Percentiles rank a stretch among this genome's conserved stretches.
Conservation (phyloP, 2,113 vertebrate genomes). For the Gavialis gangeticus region DNA sequence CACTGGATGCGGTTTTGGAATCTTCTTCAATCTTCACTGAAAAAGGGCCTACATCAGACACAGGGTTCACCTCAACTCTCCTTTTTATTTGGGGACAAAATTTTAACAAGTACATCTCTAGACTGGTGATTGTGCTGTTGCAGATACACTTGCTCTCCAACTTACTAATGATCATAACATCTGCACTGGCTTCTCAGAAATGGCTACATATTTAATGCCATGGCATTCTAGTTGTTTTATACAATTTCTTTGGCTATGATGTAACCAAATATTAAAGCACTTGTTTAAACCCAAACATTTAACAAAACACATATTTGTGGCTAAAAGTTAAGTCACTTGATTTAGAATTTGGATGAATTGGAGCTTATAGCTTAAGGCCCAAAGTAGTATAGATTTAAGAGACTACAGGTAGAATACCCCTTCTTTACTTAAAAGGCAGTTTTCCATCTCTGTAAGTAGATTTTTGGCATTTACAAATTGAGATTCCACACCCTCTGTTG, state of each 20-base stretch:
- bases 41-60: slow-evolving; percentile 21
- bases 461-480: too few relatives aligned
- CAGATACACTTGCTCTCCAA: neutral
- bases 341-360: neutral
- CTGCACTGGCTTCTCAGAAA: neutral
- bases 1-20: neutral
- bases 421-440: too few relatives aligned
- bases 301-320: neutral
- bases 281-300: neutral
- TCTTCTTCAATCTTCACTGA: neutral
- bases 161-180: neutral
- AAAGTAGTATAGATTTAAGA: too few relatives aligned
- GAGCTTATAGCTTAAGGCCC: neutral
- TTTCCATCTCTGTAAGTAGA: too few relatives aligned
- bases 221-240: neutral
- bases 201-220: neutral
- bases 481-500: too few relatives aligned
- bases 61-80: neutral
- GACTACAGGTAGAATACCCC: too few relatives aligned
- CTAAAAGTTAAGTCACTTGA: neutral
- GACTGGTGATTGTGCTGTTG: neutral
- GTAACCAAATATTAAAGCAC: neutral
- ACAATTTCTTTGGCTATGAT: neutral
- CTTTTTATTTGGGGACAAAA: neutral
- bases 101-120: neutral